These are phyloP conservation scores for Gila robusta DNA, from an alignment of 2,797 vertebrate genomes.

Conservation along the genomic window DNA sequence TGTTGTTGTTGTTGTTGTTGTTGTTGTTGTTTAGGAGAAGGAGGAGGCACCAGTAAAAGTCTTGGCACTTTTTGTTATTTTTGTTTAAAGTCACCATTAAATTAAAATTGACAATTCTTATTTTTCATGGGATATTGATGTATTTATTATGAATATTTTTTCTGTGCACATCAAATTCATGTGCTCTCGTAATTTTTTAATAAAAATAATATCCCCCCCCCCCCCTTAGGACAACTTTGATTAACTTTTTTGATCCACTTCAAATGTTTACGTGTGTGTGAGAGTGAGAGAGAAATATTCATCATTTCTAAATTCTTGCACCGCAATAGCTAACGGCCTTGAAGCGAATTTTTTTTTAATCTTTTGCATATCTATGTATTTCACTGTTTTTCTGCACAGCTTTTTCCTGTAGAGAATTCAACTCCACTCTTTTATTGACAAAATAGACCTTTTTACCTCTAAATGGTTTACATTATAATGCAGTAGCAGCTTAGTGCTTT, in stretches of 20 bases:
- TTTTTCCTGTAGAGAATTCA: slow-evolving; percentile 8
- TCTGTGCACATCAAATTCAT: background rate
- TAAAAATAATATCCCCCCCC: too few relatives aligned
- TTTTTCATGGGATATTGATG: background rate
- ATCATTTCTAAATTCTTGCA: slow-evolving; percentile 53
- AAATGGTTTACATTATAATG: slow-evolving; percentile 15
- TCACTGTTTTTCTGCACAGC: background rate
- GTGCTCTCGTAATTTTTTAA: too few relatives aligned
- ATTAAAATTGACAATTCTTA: too few relatives aligned
- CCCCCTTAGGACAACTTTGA: too few relatives aligned
- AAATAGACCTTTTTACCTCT: background rate
- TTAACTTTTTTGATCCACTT: too few relatives aligned
- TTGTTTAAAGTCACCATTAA: too few relatives aligned
- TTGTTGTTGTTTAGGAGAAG: too few relatives aligned
- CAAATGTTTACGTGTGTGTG: too few relatives aligned
- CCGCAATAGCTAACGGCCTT: slow-evolving; percentile 45
- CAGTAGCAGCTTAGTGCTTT: slow-evolving; percentile 8
- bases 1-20: background rate
- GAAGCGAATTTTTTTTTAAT: background rate
- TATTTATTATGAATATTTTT: background rate
- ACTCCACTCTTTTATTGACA: background rate
- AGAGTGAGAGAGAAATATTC: slow-evolving; percentile 17
- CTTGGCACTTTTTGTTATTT: background rate
- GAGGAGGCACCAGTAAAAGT: background rate
- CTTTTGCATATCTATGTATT: slow-evolving; percentile 9